A percentile compares a stretch with the other conserved stretches of the same genome.
Conservation (phyloP, 2,113 vertebrate species). For the Heptranchias perlo region DNA sequence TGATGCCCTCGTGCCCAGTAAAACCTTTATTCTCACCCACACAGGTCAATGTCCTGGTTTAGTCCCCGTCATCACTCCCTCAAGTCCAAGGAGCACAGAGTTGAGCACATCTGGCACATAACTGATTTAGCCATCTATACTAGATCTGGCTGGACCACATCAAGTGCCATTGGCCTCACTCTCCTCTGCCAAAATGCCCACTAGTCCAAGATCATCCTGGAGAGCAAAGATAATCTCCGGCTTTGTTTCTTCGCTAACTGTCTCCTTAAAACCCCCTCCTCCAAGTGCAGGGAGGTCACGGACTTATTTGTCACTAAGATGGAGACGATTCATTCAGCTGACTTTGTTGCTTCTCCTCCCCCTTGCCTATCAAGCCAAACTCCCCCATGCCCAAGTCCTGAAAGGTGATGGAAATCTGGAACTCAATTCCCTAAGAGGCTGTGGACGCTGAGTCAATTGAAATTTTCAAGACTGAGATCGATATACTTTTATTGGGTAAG, state of each 20-base stretch:
- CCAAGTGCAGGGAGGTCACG: background rate
- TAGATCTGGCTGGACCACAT: background rate
- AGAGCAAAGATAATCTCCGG: too few species aligned
- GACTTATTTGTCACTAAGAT: background rate
- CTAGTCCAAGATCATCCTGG: background rate
- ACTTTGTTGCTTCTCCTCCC: too few species aligned
- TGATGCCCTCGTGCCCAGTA: background rate
- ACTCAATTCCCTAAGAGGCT: too few species aligned
- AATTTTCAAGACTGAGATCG: too few species aligned
- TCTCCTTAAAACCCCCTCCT: background rate
- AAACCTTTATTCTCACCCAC: background rate
- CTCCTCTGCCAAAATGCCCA: background rate
- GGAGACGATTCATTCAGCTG: too few species aligned
- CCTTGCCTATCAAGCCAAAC: too few species aligned
- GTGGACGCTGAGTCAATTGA: too few species aligned
- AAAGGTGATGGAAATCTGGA: too few species aligned
- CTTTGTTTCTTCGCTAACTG: background rate
- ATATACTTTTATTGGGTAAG: too few species aligned
- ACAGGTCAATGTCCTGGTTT: background rate
- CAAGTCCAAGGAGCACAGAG: background rate
- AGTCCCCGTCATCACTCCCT: background rate
- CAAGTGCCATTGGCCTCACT: background rate
- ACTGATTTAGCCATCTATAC: background rate
- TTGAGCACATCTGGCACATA: too few species aligned
- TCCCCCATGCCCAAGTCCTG: too few species aligned